A percentile compares a stretch with the other conserved stretches of the same genome.
Conservation (phyloP, 2,113 vertebrate genomes). For the Ameiurus melas region DNA sequence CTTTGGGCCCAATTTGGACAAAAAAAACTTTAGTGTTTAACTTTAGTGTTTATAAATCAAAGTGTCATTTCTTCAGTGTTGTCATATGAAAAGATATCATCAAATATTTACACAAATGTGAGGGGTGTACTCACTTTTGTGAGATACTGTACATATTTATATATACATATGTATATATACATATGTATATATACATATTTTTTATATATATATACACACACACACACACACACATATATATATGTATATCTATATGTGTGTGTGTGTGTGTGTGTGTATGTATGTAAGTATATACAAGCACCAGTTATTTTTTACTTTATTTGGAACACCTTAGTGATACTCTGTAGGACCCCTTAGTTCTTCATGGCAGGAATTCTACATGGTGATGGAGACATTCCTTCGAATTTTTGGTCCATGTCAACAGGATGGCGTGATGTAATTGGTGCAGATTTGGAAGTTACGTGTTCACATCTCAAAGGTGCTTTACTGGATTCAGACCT, state of each 20-base stretch:
- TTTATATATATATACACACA: too few species aligned
- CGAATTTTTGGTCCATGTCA: neutral
- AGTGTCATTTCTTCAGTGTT: too few species aligned
- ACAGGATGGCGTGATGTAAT: neutral
- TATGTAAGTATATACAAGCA: neutral
- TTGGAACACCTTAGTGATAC: neutral
- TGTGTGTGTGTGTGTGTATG: constrained; percentile 8
- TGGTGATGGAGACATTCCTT: neutral
- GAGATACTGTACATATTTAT: too few species aligned
- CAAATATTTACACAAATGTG: too few species aligned
- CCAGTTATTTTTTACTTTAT: neutral
- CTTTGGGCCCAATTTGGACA: too few species aligned
- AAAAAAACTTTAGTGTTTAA: too few species aligned
- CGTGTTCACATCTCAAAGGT: neutral
- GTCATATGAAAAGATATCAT: too few species aligned
- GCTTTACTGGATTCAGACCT: neutral
- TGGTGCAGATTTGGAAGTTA: neutral
- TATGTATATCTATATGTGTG: neutral
- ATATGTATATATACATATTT: too few species aligned
- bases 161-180: too few species aligned
- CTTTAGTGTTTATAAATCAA: too few species aligned
- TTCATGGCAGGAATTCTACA: neutral
- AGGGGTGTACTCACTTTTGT: too few species aligned
- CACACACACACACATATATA: too few species aligned
- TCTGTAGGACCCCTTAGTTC: neutral